These are phyloP conservation scores for Aethes cnicana DNA, from an alignment of 2,888 invertebrate species.

Conservation along the genomic window DNA sequence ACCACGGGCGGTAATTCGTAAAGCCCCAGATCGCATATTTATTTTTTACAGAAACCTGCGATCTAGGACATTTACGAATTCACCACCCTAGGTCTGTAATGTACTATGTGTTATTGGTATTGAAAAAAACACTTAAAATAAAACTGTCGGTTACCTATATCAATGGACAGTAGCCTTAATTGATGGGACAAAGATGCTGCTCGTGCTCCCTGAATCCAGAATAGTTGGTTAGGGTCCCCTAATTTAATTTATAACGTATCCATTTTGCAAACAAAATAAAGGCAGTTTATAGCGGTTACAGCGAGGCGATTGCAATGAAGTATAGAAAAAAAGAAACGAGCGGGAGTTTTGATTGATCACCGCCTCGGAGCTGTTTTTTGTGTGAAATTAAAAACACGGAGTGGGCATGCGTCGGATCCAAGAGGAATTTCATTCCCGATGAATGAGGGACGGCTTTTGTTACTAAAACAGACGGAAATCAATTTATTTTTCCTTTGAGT, in stretches of 20 bases:
- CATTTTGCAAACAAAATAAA: conserved; percentile 75
- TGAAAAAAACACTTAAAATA: too few species aligned
- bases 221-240: conserved; percentile 35
- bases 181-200: too few species aligned
- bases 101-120: too few species aligned
- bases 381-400: conserved; percentile 79
- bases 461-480: conserved; percentile 62
- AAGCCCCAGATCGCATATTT: too few species aligned
- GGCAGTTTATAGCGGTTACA: conserved; percentile 73
- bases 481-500: conserved; percentile 60
- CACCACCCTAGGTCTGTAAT: too few species aligned
- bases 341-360: conserved; percentile 81
- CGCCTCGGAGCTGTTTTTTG: conserved; percentile 74
- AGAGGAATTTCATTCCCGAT: conserved; percentile 71
- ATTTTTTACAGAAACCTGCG: too few species aligned
- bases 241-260: conserved; percentile 74
- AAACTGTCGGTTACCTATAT: too few species aligned
- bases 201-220: neutral
- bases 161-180: too few species aligned
- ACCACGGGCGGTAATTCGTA: too few species aligned
- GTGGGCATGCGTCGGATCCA: conserved; percentile 77
- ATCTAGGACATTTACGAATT: too few species aligned
- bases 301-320: conserved; percentile 74
- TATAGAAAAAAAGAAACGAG: conserved; percentile 69
- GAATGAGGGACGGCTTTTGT: conserved; percentile 64